phyloP scores from a whole-genome alignment of 2,888 invertebrate genomes.

The Helleia helle region DNA sequence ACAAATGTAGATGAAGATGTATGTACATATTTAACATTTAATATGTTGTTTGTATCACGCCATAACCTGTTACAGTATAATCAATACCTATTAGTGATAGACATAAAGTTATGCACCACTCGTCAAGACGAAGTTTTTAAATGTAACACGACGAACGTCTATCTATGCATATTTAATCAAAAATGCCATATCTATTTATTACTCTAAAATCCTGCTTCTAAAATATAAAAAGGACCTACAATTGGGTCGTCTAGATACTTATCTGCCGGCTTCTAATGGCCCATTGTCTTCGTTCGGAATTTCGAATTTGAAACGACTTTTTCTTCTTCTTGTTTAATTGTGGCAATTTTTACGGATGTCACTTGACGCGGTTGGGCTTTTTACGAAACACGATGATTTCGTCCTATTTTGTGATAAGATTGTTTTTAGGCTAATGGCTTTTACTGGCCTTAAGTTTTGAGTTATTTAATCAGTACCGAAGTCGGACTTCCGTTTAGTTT shows the following conservation, averaged over 20 bases:
- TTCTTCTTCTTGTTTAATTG: slow-evolving; percentile 56
- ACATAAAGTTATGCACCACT: no score
- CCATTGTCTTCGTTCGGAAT: slow-evolving; percentile 54
- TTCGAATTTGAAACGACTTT: slow-evolving; percentile 40
- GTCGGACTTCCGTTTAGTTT: no score
- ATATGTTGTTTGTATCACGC: no score
- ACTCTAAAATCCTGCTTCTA: slow-evolving; percentile 25
- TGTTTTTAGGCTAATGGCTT: no score
- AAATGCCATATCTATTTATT: slow-evolving; percentile 18
- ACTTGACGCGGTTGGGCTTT: slow-evolving; percentile 32
- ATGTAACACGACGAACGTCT: slow-evolving; percentile 9
- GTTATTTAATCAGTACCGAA: no score
- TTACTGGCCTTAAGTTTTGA: background rate
- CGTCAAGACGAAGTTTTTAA: no score
- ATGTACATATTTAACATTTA: no score
- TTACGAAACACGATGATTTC: slow-evolving; percentile 26
- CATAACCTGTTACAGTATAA: no score
- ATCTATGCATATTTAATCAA: no score
- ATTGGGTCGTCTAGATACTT: slow-evolving; percentile 56
- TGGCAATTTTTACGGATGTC: slow-evolving; percentile 65
- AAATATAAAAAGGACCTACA: slow-evolving; percentile 42
- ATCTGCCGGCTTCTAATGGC: slow-evolving; percentile 62
- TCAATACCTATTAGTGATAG: no score
- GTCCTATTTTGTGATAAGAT: slow-evolving; percentile 15
- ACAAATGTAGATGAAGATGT: no score